phyloP scores from a whole-genome alignment of 1,140 invertebrate species.

The Battus philenor region DNA sequence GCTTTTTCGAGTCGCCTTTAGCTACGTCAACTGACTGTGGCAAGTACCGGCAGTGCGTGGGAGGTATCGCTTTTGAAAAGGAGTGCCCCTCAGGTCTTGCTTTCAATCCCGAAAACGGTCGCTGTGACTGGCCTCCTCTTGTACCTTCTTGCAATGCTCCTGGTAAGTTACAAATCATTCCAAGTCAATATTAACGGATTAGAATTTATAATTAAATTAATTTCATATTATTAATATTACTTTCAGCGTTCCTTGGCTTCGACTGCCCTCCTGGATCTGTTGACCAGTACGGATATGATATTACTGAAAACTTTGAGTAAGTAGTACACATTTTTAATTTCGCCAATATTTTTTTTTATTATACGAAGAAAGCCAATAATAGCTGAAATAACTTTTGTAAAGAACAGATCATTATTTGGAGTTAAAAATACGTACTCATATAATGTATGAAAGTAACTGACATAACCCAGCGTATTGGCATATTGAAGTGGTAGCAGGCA shows the following conservation, averaged over 20 bases:
- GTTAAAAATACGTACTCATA: no score
- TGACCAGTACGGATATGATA: slow-evolving; percentile 19
- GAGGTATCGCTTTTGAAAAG: slow-evolving; percentile 78
- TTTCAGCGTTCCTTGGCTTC: slow-evolving; percentile 32
- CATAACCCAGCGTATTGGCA: no score
- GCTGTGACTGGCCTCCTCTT: slow-evolving; percentile 90
- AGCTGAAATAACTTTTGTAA: no score
- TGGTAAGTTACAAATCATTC: slow-evolving; percentile 55
- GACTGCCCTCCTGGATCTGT: slow-evolving; percentile 21
- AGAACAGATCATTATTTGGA: no score
- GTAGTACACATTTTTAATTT: no score
- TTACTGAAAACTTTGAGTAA: slow-evolving; percentile 19
- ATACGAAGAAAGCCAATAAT: no score
- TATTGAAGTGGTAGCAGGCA: no score
- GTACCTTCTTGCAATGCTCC: slow-evolving; percentile 83
- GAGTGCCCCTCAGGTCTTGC: slow-evolving; percentile 88
- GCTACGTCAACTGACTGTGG: slow-evolving; percentile 78
- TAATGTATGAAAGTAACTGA: no score
- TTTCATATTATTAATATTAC: slow-evolving; percentile 4
- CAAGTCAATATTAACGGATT: background rate
- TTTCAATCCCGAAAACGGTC: slow-evolving; percentile 83
- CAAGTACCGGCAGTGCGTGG: slow-evolving; percentile 87
- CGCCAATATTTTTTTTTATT: no score
- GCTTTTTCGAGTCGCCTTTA: slow-evolving; percentile 77
- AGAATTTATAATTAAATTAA: background rate